Conservation (phyloP, 1,140 invertebrate genomes). For the Drosophila eugracilis region DNA sequence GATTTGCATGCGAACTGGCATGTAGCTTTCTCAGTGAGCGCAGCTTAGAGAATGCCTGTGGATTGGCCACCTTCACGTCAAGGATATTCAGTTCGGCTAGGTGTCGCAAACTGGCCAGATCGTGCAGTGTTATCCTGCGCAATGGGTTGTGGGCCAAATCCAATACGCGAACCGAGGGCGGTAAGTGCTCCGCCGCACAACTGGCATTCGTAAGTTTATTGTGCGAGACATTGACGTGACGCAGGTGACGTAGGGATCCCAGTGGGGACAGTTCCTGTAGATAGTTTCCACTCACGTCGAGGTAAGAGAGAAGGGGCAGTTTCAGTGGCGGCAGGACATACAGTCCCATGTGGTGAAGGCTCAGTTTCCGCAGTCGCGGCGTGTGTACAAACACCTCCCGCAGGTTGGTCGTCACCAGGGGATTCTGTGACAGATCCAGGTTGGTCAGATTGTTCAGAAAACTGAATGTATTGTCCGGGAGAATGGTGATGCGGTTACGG, state of each 20-base stretch:
- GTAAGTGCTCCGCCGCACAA: slow-evolving; percentile 79
- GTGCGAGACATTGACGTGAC: slow-evolving; percentile 87
- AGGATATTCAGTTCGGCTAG: slow-evolving; percentile 77
- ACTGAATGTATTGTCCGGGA: slow-evolving; percentile 95
- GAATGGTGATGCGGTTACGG: slow-evolving; percentile 92
- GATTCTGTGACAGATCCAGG: slow-evolving; percentile 92
- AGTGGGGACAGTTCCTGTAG: slow-evolving; percentile 85
- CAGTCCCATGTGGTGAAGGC: slow-evolving; percentile 90
- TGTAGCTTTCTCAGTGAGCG: slow-evolving; percentile 84
- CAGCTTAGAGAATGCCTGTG: slow-evolving; percentile 83
- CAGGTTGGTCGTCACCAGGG: slow-evolving; percentile 92
- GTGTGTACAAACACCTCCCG: slow-evolving; percentile 96
- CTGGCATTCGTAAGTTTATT: slow-evolving; percentile 86
- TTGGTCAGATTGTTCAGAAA: slow-evolving; percentile 91
- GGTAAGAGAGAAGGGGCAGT: slow-evolving; percentile 87
- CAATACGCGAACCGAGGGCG: slow-evolving; percentile 69
- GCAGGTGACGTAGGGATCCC: slow-evolving; percentile 86
- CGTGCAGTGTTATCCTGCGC: slow-evolving; percentile 74
- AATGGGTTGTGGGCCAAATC: slow-evolving; percentile 83
- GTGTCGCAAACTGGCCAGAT: slow-evolving; percentile 70
- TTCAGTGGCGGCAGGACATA: slow-evolving; percentile 91
- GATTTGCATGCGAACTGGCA: slow-evolving; percentile 72
- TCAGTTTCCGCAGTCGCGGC: slow-evolving; percentile 91
- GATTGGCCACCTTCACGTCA: slow-evolving; percentile 79
- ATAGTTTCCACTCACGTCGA: slow-evolving; percentile 84